Evolutionary conservation across 2,113 vertebrate species (phyloP).

Genomic region (Hippocampus mohnikei): DNA sequence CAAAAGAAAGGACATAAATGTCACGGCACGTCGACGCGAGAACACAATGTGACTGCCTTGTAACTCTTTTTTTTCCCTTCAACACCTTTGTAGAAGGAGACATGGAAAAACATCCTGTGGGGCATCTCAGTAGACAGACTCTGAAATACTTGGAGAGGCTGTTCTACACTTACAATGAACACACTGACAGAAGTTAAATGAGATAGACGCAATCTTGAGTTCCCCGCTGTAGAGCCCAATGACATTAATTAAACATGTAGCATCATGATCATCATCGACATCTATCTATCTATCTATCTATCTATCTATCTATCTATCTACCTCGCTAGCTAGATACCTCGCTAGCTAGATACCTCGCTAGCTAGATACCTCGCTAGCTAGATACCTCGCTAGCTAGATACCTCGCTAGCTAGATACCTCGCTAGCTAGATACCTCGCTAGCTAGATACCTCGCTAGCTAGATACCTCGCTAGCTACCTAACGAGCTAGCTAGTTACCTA

Average conservation of each 20-base stretch:
- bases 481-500: too few species aligned
- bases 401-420: too few species aligned
- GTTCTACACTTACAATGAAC: not conserved
- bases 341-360: too few species aligned
- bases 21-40: slow-evolving; percentile 28
- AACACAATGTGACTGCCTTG: not conserved
- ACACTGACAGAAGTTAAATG: slow-evolving; percentile 26
- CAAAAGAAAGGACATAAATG: not conserved
- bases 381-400: too few species aligned
- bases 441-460: too few species aligned
- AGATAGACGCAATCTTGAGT: slow-evolving; percentile 23
- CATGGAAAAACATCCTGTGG: slow-evolving; percentile 6
- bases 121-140: not conserved
- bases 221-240: slow-evolving; percentile 6
- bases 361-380: too few species aligned
- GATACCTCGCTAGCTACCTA: too few species aligned
- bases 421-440: too few species aligned
- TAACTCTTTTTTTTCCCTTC: not conserved
- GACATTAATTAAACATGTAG: not conserved
- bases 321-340: too few species aligned
- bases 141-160: too few species aligned
- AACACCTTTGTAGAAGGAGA: not conserved
- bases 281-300: too few species aligned
- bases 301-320: too few species aligned
- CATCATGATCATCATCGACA: not conserved